Conservation (phyloP, 2,888 invertebrate species). For the Strigamia maritima region DNA sequence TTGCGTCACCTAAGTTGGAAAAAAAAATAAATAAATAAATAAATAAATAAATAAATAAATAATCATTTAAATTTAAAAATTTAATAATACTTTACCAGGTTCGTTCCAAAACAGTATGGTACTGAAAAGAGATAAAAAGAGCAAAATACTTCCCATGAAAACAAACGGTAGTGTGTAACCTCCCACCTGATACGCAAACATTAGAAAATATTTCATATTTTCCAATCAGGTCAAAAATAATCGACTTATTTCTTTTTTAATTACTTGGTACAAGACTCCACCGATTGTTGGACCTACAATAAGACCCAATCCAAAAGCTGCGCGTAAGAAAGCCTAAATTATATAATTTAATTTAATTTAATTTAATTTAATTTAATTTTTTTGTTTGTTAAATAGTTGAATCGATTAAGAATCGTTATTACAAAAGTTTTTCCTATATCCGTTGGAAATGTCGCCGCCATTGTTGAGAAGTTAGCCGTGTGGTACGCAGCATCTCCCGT, state of each 20-base stretch:
- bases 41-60: too few relatives aligned
- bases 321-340: neutral
- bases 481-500: constrained; percentile 53
- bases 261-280: constrained; percentile 71
- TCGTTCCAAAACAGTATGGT: constrained; percentile 67
- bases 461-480: constrained; percentile 56
- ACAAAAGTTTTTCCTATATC: constrained; percentile 49
- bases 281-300: constrained; percentile 89
- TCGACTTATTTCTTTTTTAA: neutral
- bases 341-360: neutral
- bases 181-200: constrained; percentile 57
- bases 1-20: neutral
- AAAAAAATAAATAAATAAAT: too few relatives aligned
- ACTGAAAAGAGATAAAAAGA: constrained; percentile 71
- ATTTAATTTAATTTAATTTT: neutral
- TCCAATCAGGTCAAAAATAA: neutral
- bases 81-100: constrained; percentile 47
- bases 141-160: constrained; percentile 70
- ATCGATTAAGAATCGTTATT: constrained; percentile 43
- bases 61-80: too few relatives aligned
- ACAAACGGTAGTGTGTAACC: constrained; percentile 79
- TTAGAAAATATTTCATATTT: neutral
- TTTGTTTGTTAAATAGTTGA: neutral
- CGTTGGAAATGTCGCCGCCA: constrained; percentile 52
- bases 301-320: constrained; percentile 70